Percentiles rank a stretch among this genome's conserved stretches.
These are phyloP conservation scores for Idaea dimidiata DNA, from an alignment of 2,888 invertebrate species.

Conservation along the genomic window DNA sequence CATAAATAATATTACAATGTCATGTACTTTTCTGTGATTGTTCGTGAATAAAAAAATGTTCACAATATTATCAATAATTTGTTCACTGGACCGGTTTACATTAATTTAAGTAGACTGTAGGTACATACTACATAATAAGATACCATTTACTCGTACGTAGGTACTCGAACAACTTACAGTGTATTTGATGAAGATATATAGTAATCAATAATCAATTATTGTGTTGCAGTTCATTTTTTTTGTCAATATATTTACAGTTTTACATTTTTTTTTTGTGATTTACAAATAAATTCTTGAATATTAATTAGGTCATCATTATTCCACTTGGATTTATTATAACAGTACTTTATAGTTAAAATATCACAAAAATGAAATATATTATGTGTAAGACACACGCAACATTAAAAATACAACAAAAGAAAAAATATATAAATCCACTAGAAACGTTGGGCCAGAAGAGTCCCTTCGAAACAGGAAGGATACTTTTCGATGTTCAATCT, in stretches of 20 bases:
- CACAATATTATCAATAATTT: slow-evolving; percentile 80
- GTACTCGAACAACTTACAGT: slow-evolving; percentile 77
- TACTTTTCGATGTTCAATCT: slow-evolving; percentile 80
- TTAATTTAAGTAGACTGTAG: slow-evolving; percentile 70
- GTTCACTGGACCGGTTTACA: slow-evolving; percentile 80
- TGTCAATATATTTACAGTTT: slow-evolving; percentile 81
- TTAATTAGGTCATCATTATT: slow-evolving; percentile 81
- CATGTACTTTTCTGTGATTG: slow-evolving; percentile 80
- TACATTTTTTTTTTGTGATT: slow-evolving; percentile 79
- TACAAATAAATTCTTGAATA: slow-evolving; percentile 82
- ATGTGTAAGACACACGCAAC: slow-evolving; percentile 82
- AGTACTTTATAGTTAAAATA: slow-evolving; percentile 82
- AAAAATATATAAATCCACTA: slow-evolving; percentile 80
- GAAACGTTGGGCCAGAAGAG: slow-evolving; percentile 79
- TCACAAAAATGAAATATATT: slow-evolving; percentile 82
- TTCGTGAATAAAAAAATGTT: slow-evolving; percentile 80
- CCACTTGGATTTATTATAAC: slow-evolving; percentile 80
- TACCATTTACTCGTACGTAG: slow-evolving; percentile 59
- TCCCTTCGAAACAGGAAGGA: slow-evolving; percentile 81
- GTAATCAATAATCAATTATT: slow-evolving; percentile 62
- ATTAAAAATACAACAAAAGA: slow-evolving; percentile 80
- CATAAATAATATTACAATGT: slow-evolving; percentile 82
- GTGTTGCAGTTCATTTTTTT: slow-evolving; percentile 79
- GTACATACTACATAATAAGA: slow-evolving; percentile 71
- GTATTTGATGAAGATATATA: slow-evolving; percentile 71